A percentile compares a stretch with the other conserved stretches of the same genome.
Evolutionary conservation across 92 coral and sea anemone genomes (phyloP).

Genomic region (Palythoa grandiflora): DNA sequence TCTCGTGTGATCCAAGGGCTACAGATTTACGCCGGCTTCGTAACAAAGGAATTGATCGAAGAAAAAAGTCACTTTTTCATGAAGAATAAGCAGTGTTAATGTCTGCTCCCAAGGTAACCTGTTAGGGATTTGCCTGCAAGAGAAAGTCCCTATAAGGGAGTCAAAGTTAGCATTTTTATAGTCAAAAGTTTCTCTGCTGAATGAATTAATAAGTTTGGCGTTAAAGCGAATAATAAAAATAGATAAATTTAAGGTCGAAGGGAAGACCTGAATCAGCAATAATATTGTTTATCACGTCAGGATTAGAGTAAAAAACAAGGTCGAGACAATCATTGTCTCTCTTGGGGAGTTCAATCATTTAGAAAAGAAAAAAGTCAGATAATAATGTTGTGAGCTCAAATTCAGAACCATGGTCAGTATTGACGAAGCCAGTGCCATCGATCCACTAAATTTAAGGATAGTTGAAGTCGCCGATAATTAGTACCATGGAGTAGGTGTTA

Average conservation of each 20-base stretch:
- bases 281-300: not conserved
- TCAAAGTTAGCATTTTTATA: not conserved
- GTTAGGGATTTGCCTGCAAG: not conserved
- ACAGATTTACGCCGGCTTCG: not conserved
- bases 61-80: not conserved
- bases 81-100: not conserved
- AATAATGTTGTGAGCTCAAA: not conserved
- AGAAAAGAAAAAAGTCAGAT: constrained; percentile 4
- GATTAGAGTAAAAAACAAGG: not conserved
- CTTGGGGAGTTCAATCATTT: not conserved
- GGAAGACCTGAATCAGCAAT: constrained; percentile 6
- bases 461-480: not conserved
- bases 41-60: not conserved
- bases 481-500: not conserved
- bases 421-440: not conserved
- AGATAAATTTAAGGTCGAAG: not conserved
- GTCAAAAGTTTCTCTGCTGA: not conserved
- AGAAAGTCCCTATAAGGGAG: constrained; percentile 9
- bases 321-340: not conserved
- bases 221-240: not conserved
- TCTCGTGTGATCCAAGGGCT: constrained; percentile 12
- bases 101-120: not conserved
- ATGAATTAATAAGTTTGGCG: not conserved
- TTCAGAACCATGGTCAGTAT: constrained; percentile 1
- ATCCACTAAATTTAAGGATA: not conserved